phyloP scores from a whole-genome alignment of 1,140 invertebrate species.

The Drosophila ficusphila region DNA sequence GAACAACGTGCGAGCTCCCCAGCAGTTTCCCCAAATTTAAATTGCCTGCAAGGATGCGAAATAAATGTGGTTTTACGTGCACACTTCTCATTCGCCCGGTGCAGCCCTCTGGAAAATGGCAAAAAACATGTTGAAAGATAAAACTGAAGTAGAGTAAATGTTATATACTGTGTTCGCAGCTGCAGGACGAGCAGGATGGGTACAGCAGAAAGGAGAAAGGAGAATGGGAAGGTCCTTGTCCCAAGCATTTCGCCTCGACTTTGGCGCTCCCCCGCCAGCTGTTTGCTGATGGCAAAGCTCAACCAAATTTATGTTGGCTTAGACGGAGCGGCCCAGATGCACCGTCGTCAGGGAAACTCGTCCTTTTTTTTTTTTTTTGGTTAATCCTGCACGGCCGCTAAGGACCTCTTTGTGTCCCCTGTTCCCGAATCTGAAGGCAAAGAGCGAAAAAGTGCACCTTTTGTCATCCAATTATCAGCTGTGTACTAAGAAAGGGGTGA shows the following conservation, averaged over 20 bases:
- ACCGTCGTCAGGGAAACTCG: slow-evolving; percentile 59
- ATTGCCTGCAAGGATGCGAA: too few relatives aligned
- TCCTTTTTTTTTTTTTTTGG: slow-evolving; percentile 69
- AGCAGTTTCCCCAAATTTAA: too few relatives aligned
- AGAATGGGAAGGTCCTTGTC: slow-evolving; percentile 4
- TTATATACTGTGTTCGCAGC: slow-evolving; percentile 17
- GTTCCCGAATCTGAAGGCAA: slow-evolving; percentile 2
- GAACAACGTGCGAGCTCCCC: too few relatives aligned
- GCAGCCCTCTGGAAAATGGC: not conserved
- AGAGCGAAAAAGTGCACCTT: slow-evolving; percentile 35
- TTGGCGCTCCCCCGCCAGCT: slow-evolving; percentile 50
- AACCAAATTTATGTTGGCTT: slow-evolving; percentile 62
- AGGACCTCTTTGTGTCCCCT: not conserved
- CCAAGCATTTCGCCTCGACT: slow-evolving; percentile 34
- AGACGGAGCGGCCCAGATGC: slow-evolving; percentile 57
- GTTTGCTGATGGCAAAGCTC: slow-evolving; percentile 55
- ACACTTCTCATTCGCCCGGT: too few relatives aligned
- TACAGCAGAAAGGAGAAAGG: not conserved
- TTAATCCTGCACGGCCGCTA: slow-evolving; percentile 31
- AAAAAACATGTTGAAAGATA: not conserved
- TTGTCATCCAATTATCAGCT: too few relatives aligned
- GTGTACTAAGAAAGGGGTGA: too few relatives aligned
- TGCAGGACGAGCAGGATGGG: too few relatives aligned
- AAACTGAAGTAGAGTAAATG: not conserved
- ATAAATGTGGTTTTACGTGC: too few relatives aligned